A percentile compares a stretch with the other conserved stretches of the same genome.
These are phyloP conservation scores for Sprattus sprattus DNA, from an alignment of 2,113 vertebrate genomes.

Conservation along the genomic window DNA sequence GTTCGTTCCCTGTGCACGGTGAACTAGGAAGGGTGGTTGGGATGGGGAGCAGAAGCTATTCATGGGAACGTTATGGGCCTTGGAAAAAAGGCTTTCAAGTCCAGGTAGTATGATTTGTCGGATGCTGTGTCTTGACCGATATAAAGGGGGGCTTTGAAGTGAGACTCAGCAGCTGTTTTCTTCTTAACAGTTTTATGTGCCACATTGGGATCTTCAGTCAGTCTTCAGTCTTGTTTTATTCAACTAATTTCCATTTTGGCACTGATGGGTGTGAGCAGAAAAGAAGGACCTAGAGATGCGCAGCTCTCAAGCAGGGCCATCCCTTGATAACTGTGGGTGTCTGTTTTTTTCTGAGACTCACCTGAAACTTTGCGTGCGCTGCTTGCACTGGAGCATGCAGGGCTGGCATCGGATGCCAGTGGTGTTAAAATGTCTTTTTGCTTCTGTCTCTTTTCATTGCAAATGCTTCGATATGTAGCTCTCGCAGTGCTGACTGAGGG, in stretches of 20 bases:
- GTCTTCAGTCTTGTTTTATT: neutral
- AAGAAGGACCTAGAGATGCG: neutral
- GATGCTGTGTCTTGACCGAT: neutral
- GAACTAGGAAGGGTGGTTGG: neutral
- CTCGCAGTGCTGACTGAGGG: neutral
- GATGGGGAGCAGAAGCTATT: slow-evolving; percentile 35
- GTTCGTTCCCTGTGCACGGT: slow-evolving; percentile 24
- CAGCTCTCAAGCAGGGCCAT: neutral
- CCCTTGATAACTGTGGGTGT: neutral
- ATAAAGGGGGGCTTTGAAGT: neutral
- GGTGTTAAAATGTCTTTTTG: neutral
- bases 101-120: neutral
- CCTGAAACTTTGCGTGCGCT: neutral
- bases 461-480: neutral
- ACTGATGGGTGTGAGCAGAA: neutral
- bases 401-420: neutral
- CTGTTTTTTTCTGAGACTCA: neutral
- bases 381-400: neutral
- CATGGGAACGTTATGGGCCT: slow-evolving; percentile 60
- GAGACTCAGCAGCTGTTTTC: neutral
- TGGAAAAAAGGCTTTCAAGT: neutral
- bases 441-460: neutral
- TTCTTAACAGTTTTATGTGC: neutral
- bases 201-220: neutral
- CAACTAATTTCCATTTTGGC: slow-evolving; percentile 2